These are phyloP conservation scores for Lonchura striata DNA, from an alignment of 2,113 vertebrate species.

Conservation along the genomic window DNA sequence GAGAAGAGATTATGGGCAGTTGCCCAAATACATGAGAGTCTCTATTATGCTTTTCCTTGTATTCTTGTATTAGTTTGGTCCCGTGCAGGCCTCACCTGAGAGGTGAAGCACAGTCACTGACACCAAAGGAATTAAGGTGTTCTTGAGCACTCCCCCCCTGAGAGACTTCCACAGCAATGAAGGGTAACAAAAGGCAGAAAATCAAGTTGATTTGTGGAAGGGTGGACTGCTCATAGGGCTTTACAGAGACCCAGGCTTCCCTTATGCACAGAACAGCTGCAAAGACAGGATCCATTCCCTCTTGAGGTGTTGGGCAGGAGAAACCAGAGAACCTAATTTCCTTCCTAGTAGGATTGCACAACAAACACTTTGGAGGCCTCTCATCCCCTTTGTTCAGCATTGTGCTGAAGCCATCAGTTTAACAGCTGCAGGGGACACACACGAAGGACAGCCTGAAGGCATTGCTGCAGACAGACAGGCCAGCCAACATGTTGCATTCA, in stretches of 20 bases:
- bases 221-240: rapidly evolving
- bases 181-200: neutral
- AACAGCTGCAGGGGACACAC: neutral
- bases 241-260: rapidly evolving
- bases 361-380: neutral
- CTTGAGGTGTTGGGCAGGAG: neutral
- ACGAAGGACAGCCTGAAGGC: neutral
- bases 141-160: neutral
- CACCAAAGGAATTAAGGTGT: neutral
- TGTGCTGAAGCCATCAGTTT: neutral
- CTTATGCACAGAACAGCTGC: neutral
- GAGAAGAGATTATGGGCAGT: neutral
- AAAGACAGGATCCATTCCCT: neutral
- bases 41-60: neutral
- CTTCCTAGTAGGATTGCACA: neutral
- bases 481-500: neutral
- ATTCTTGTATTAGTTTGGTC: neutral
- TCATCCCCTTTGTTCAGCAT: neutral
- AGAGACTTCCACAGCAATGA: neutral
- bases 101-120: neutral
- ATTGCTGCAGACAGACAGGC: rapidly evolving
- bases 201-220: rapidly evolving
- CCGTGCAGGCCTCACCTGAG: neutral
- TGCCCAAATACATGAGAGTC: neutral
- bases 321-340: neutral